These are phyloP conservation scores for Microctonus aethiopoides DNA, from an alignment of 2,888 invertebrate genomes.

Conservation along the genomic window DNA sequence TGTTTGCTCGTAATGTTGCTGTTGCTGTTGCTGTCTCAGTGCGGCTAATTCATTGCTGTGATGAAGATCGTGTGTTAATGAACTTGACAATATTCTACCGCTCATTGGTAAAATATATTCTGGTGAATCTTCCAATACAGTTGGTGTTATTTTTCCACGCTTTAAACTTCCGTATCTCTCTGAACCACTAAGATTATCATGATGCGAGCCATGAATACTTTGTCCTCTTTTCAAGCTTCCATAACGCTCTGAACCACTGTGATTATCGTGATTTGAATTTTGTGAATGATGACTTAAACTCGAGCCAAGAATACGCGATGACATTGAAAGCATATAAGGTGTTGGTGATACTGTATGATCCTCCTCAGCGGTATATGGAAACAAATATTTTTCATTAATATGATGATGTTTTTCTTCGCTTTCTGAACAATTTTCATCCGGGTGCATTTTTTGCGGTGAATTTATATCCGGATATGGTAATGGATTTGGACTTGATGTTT, in stretches of 20 bases:
- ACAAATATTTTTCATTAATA: conserved; percentile 82
- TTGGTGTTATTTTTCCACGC: conserved; percentile 60
- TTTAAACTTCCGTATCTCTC: conserved; percentile 64
- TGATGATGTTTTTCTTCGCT: conserved; percentile 70
- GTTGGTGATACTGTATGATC: conserved; percentile 63
- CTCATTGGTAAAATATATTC: conserved; percentile 64
- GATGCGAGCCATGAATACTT: conserved; percentile 61
- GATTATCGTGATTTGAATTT: conserved; percentile 60
- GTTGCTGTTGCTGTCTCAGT: conserved; percentile 57
- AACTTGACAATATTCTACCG: conserved; percentile 61
- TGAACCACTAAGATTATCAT: conserved; percentile 58
- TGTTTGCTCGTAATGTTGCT: conserved; percentile 60
- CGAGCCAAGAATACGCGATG: conserved; percentile 62
- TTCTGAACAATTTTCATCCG: conserved; percentile 63
- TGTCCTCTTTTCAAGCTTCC: conserved; percentile 62
- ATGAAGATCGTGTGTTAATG: conserved; percentile 62
- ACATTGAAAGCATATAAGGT: conserved; percentile 63
- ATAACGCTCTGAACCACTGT: conserved; percentile 61
- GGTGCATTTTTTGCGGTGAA: conserved; percentile 57
- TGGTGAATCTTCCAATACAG: conserved; percentile 57
- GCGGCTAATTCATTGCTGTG: conserved; percentile 63
- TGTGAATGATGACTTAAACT: conserved; percentile 65
- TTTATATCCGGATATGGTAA: conserved; percentile 82
- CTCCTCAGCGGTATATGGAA: conserved; percentile 81
- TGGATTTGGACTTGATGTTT: conserved; percentile 76